phyloP scores from a whole-genome alignment of 2,797 vertebrate species.

The Masticophis lateralis region DNA sequence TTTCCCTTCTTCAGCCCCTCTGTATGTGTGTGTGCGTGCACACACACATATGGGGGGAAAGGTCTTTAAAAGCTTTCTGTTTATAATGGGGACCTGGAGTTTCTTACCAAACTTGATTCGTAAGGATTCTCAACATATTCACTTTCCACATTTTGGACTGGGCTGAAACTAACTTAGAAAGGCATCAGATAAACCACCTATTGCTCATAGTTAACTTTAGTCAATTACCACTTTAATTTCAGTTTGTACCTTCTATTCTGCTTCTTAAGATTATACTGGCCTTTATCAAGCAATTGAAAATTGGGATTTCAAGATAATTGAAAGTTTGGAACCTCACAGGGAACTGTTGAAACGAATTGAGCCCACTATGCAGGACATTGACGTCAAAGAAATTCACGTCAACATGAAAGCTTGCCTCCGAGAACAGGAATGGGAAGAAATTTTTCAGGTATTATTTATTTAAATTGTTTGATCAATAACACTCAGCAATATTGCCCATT shows the following conservation, averaged over 20 bases:
- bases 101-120: background rate
- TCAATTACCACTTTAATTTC: background rate
- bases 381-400: constrained; percentile 41
- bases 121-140: background rate
- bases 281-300: constrained; percentile 69
- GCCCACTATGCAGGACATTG: constrained; percentile 60
- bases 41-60: too few species aligned
- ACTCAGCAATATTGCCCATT: background rate
- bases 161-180: background rate
- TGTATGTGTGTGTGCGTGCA: fast-evolving
- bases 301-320: constrained; percentile 70
- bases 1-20: background rate
- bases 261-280: constrained; percentile 67
- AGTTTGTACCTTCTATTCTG: background rate
- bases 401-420: constrained; percentile 60
- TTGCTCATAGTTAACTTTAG: background rate
- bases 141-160: background rate
- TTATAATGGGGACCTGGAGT: background rate
- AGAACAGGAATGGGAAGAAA: constrained; percentile 69
- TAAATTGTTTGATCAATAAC: background rate
- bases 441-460: constrained; percentile 59
- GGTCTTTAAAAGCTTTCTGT: background rate
- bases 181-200: background rate
- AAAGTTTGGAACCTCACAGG: constrained; percentile 63
- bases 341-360: constrained; percentile 62